phyloP scores from a whole-genome alignment of 2,797 vertebrate species.

The Bradypodion ventrale region DNA sequence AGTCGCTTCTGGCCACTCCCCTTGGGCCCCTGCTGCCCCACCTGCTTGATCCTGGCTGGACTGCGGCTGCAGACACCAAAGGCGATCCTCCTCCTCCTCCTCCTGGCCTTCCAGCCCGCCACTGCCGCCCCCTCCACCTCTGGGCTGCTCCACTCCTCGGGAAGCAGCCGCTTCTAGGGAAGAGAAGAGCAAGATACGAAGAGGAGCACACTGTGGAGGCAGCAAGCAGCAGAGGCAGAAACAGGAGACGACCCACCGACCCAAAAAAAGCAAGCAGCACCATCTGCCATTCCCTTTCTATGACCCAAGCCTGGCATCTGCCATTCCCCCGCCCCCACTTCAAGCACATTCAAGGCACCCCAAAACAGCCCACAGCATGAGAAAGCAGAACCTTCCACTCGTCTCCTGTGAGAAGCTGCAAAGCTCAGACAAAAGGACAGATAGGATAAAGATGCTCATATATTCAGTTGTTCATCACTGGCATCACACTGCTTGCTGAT shows the following conservation, averaged over 20 bases:
- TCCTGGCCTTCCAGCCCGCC: constrained; percentile 36
- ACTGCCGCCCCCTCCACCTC: constrained; percentile 47
- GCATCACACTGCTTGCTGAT: not conserved
- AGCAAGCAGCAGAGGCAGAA: not conserved
- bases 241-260: not conserved
- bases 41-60: constrained; percentile 32
- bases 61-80: constrained; percentile 14
- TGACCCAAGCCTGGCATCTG: constrained; percentile 7
- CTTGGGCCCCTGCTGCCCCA: constrained; percentile 32
- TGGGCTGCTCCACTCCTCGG: constrained; percentile 51
- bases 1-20: constrained; percentile 23
- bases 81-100: constrained; percentile 28
- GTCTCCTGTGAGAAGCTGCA: not conserved
- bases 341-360: not conserved
- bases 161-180: constrained; percentile 68
- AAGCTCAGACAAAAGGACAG: not conserved
- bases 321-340: not conserved
- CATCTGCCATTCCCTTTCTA: not conserved
- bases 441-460: not conserved
- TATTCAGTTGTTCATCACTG: not conserved
- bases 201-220: not conserved
- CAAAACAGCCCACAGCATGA: not conserved
- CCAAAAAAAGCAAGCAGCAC: not conserved
- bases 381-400: not conserved
- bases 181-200: constrained; percentile 29